Percentiles rank a stretch among this genome's conserved stretches.
These are phyloP conservation scores for Zalophus californianus DNA, from an alignment of 2,797 vertebrate genomes.

Conservation along the genomic window DNA sequence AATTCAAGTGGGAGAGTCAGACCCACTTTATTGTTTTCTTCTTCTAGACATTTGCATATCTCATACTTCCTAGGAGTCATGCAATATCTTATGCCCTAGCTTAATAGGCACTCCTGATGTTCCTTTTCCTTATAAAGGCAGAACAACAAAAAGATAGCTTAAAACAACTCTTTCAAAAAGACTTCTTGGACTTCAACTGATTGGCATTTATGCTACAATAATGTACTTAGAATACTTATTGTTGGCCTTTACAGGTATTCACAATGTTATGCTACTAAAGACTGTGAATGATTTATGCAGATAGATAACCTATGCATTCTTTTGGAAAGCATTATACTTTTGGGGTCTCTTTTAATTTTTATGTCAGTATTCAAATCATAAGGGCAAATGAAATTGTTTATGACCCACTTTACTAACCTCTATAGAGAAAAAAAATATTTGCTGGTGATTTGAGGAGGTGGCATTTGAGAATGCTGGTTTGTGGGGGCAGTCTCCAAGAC, in stretches of 20 bases:
- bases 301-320: neutral
- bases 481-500: neutral
- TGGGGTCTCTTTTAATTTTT: neutral
- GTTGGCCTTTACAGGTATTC: neutral
- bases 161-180: neutral
- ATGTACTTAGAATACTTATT: neutral
- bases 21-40: neutral
- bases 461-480: neutral
- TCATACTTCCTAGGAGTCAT: neutral
- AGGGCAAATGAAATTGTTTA: neutral
- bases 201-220: neutral
- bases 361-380: neutral
- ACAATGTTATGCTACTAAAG: neutral
- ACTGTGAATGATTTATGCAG: neutral
- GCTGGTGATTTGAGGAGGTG: neutral
- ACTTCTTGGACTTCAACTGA: neutral
- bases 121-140: neutral
- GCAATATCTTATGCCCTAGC: neutral
- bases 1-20: neutral
- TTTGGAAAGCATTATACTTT: neutral
- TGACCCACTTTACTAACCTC: neutral
- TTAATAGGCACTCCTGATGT: accelerated
- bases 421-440: neutral
- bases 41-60: neutral
- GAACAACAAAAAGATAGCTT: neutral